Evolutionary conservation across 2,797 vertebrate species (phyloP).

Genomic region (Sphenopsis melanotis): DNA sequence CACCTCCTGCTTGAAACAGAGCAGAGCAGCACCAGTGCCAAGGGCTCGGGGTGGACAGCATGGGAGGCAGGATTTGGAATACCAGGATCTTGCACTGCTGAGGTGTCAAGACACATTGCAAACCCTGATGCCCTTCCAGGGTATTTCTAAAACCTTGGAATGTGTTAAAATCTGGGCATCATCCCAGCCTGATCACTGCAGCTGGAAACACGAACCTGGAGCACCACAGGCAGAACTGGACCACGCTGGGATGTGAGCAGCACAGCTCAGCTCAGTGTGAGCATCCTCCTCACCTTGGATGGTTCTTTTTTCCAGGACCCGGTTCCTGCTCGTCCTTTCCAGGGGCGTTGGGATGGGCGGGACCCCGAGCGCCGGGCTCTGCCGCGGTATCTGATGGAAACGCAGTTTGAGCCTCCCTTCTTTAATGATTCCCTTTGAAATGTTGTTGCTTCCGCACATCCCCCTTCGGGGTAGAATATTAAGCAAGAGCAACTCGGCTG

Average conservation of each 20-base stretch:
- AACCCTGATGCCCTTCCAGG: not conserved
- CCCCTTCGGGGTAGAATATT: slow-evolving; percentile 68
- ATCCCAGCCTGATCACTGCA: not conserved
- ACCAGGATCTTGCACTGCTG: not conserved
- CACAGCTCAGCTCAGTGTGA: fast-evolving
- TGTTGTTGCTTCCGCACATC: slow-evolving; percentile 56
- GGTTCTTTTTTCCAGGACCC: not conserved
- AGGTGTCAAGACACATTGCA: not conserved
- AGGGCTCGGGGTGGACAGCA: not conserved
- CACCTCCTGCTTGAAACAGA: not conserved
- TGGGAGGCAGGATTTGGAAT: not conserved
- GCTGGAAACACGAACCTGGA: fast-evolving
- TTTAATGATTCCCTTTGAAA: slow-evolving; percentile 72
- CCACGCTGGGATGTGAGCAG: not conserved
- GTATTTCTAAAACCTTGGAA: not conserved
- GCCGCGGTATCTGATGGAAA: slow-evolving; percentile 34
- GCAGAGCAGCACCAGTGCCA: fast-evolving
- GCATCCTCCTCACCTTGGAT: not conserved
- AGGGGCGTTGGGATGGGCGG: not conserved
- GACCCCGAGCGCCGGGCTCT: not conserved
- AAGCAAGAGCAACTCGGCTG: slow-evolving; percentile 68
- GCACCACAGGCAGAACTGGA: not conserved
- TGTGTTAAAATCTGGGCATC: not conserved
- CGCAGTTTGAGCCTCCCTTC: slow-evolving; percentile 47
- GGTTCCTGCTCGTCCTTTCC: not conserved